phyloP scores from a whole-genome alignment of 2,888 invertebrate genomes.

The Monoplex corrugatus region DNA sequence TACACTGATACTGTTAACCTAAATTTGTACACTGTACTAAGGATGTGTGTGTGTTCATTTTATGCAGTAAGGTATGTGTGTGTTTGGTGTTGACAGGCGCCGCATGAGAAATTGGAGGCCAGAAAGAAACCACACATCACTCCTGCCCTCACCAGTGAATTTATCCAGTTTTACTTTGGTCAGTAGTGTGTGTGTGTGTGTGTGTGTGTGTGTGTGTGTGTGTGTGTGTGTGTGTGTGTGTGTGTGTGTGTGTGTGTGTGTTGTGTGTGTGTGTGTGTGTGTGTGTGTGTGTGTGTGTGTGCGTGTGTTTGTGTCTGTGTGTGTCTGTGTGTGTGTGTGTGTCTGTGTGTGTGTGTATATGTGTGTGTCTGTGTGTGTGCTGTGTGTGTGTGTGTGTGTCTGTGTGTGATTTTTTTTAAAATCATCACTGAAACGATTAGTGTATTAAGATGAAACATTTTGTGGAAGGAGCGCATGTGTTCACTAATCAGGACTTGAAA shows the following conservation, averaged over 20 bases:
- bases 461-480: background rate
- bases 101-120: slow-evolving; percentile 86
- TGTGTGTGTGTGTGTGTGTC: background rate
- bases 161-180: slow-evolving; percentile 93
- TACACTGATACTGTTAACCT: too few relatives aligned
- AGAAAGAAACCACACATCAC: slow-evolving; percentile 96
- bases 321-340: background rate
- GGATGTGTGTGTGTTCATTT: background rate
- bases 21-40: too few relatives aligned
- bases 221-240: background rate
- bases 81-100: slow-evolving; percentile 65
- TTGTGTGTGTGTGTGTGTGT: background rate
- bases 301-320: background rate
- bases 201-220: background rate
- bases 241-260: background rate
- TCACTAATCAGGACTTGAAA: too few relatives aligned
- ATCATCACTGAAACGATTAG: too few relatives aligned
- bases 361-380: background rate
- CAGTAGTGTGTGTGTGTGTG: slow-evolving; percentile 42
- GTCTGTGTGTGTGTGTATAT: background rate
- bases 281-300: background rate
- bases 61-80: background rate
- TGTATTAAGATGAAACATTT: too few relatives aligned
- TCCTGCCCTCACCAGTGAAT: slow-evolving; percentile 96
- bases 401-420: background rate